phyloP scores from a whole-genome alignment of 2,797 vertebrate genomes.

The Natrix natrix region DNA sequence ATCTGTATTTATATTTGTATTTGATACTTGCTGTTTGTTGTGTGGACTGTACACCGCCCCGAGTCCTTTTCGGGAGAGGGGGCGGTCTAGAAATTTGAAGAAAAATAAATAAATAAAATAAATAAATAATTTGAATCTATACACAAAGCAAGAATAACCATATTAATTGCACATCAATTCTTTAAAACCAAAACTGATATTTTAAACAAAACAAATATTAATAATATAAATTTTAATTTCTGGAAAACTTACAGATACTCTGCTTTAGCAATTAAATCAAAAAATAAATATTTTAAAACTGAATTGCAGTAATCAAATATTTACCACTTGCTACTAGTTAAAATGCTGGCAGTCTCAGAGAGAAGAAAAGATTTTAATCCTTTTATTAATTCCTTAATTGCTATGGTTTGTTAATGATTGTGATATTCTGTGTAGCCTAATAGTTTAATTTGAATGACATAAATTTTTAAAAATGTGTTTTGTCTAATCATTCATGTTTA shows the following conservation, averaged over 20 bases:
- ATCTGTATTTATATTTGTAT: too few relatives aligned
- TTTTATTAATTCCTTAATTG: neutral
- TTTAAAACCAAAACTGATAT: too few relatives aligned
- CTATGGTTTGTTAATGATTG: neutral
- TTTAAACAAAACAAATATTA: neutral
- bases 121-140: too few relatives aligned
- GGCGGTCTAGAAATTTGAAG: too few relatives aligned
- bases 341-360: neutral
- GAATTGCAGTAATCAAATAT: neutral
- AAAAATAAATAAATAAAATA: too few relatives aligned
- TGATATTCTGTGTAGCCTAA: neutral
- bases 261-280: neutral
- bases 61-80: too few relatives aligned
- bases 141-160: too few relatives aligned
- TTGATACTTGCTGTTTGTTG: too few relatives aligned
- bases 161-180: too few relatives aligned
- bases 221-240: neutral
- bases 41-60: too few relatives aligned
- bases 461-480: neutral
- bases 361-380: neutral
- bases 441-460: neutral
- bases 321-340: neutral
- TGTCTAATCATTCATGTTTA: neutral
- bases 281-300: neutral
- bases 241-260: neutral